A percentile compares a stretch with the other conserved stretches of the same genome.
These are phyloP conservation scores for Acromyrmex heyeri DNA, from an alignment of 1,140 invertebrate genomes.

Conservation along the genomic window DNA sequence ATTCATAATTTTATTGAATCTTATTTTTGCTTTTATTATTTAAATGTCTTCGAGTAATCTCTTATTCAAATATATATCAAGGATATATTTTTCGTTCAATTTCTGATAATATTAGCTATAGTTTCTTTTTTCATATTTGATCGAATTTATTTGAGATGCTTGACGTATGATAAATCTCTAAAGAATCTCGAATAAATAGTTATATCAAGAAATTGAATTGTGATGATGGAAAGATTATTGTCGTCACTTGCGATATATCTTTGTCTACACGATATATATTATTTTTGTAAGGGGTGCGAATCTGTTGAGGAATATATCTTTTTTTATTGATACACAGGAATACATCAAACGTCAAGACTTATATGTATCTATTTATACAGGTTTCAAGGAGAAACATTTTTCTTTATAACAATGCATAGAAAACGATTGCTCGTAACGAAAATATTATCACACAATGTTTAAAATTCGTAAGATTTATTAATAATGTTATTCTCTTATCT, in stretches of 20 bases:
- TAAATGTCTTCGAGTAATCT: not conserved
- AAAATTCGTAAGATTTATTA: conserved; percentile 17
- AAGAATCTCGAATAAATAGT: not conserved
- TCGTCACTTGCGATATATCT: conserved; percentile 45
- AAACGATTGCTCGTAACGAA: not conserved
- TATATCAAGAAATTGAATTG: conserved; percentile 14
- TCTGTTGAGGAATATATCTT: conserved; percentile 13
- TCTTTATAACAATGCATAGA: not conserved
- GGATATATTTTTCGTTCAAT: not conserved
- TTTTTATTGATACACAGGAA: not conserved
- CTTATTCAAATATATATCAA: not conserved
- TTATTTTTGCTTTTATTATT: not conserved
- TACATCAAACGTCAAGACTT: not conserved
- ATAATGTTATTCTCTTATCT: not conserved
- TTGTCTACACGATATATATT: conserved; percentile 15
- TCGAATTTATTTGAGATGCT: not conserved
- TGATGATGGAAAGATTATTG: conserved; percentile 3
- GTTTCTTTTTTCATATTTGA: not conserved
- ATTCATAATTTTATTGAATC: conserved; percentile 3
- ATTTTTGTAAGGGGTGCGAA: conserved; percentile 27
- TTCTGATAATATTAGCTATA: not conserved
- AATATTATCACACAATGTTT: not conserved
- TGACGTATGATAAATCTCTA: not conserved
- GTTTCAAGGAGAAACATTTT: not conserved
- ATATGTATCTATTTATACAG: not conserved